These are phyloP conservation scores for Cottoperca gobio DNA, from an alignment of 2,797 vertebrate species.

Conservation along the genomic window DNA sequence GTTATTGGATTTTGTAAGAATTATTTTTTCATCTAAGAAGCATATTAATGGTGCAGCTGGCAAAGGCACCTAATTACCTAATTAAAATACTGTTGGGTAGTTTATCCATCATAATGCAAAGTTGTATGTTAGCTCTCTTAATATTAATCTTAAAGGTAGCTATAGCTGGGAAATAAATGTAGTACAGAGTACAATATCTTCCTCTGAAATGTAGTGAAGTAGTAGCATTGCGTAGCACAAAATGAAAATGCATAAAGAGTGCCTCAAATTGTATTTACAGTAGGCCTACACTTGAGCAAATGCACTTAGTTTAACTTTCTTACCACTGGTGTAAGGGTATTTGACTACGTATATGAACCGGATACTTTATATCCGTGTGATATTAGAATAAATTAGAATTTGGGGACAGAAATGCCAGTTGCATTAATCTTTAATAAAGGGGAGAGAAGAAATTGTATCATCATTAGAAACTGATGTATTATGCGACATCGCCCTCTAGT, in stretches of 20 bases:
- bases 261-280: not conserved
- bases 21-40: not conserved
- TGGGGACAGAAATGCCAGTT: not conserved
- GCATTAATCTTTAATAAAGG: not conserved
- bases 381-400: not conserved
- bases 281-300: not conserved
- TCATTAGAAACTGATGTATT: not conserved
- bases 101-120: not conserved
- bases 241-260: not conserved
- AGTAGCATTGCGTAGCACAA: not conserved
- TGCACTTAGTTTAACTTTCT: not conserved
- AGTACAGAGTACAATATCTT: not conserved
- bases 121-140: not conserved
- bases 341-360: not conserved
- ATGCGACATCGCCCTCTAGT: slow-evolving; percentile 51
- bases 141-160: not conserved
- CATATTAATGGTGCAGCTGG: not conserved
- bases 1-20: not conserved
- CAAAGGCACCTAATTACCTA: not conserved
- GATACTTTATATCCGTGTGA: not conserved
- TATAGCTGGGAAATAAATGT: not conserved
- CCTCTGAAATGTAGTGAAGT: not conserved
- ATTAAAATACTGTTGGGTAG: not conserved
- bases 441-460: too few species aligned
- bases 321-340: not conserved